Evolutionary conservation across 2,888 invertebrate species (phyloP).

Genomic region (Tetragonisca angustula): DNA sequence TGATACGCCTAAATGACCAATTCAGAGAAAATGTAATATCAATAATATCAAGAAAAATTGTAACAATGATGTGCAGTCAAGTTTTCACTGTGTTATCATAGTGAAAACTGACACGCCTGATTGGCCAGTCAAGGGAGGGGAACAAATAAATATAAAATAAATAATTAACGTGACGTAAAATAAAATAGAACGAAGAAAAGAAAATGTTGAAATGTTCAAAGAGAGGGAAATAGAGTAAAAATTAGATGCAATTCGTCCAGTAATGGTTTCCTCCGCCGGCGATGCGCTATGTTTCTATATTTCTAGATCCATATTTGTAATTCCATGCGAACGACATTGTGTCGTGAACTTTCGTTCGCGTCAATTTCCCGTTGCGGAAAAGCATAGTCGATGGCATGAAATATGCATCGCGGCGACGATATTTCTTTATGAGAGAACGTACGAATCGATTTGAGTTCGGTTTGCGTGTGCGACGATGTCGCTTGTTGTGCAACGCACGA

Average conservation of each 20-base stretch:
- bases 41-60: too few relatives aligned
- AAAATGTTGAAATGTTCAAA: neutral
- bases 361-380: slow-evolving; percentile 22
- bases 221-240: neutral
- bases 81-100: too few relatives aligned
- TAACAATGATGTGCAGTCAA: too few relatives aligned
- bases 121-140: too few relatives aligned
- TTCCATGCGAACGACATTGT: neutral
- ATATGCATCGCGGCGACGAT: slow-evolving; percentile 25
- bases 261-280: neutral
- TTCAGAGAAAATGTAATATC: neutral
- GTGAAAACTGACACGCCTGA: too few relatives aligned
- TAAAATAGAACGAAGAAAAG: too few relatives aligned
- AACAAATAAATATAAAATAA: too few relatives aligned
- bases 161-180: too few relatives aligned
- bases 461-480: neutral
- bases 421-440: slow-evolving; percentile 7
- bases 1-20: neutral
- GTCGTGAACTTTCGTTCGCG: slow-evolving; percentile 8
- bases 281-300: neutral
- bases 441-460: slow-evolving; percentile 18
- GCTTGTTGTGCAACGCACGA: neutral
- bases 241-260: neutral
- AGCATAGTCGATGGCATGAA: slow-evolving; percentile 27
- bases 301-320: neutral